Percentiles rank a stretch among this genome's conserved stretches.
These are phyloP conservation scores for Zosterops hypoxanthus DNA, from an alignment of 2,113 vertebrate species.

Conservation along the genomic window DNA sequence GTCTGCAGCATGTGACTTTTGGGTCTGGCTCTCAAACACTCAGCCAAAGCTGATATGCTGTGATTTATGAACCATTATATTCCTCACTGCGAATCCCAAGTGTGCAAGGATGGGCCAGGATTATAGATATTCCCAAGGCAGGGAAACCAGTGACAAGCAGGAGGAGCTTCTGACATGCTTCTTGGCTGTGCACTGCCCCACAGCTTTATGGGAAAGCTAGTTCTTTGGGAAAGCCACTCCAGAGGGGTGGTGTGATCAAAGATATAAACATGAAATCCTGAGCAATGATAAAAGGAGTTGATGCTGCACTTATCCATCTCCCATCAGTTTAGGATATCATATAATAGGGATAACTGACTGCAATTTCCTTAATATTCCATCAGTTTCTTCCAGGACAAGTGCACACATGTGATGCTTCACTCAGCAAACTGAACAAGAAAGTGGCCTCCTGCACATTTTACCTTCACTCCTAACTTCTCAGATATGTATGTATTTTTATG, in stretches of 20 bases:
- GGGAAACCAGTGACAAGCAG: not conserved
- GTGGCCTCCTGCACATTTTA: not conserved
- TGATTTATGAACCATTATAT: not conserved
- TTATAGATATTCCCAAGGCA: not conserved
- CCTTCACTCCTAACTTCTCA: not conserved
- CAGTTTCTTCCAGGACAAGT: not conserved
- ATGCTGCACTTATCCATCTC: not conserved
- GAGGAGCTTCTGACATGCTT: not conserved
- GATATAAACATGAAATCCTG: not conserved
- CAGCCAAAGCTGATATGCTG: not conserved
- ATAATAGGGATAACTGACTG: not conserved
- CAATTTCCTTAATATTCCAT: not conserved
- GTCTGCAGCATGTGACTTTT: not conserved
- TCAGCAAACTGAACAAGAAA: not conserved
- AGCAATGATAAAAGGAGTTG: not conserved
- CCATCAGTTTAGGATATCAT: not conserved
- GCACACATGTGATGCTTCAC: not conserved
- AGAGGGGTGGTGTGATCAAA: not conserved
- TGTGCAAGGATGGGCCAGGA: not conserved
- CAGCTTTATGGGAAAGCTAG: not conserved
- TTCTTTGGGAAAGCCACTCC: not conserved
- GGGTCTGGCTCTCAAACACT: not conserved
- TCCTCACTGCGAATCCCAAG: not conserved
- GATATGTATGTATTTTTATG: not conserved
- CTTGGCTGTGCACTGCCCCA: not conserved